Conservation (phyloP, 2,797 vertebrate genomes). For the Diplodus puntazzo region DNA sequence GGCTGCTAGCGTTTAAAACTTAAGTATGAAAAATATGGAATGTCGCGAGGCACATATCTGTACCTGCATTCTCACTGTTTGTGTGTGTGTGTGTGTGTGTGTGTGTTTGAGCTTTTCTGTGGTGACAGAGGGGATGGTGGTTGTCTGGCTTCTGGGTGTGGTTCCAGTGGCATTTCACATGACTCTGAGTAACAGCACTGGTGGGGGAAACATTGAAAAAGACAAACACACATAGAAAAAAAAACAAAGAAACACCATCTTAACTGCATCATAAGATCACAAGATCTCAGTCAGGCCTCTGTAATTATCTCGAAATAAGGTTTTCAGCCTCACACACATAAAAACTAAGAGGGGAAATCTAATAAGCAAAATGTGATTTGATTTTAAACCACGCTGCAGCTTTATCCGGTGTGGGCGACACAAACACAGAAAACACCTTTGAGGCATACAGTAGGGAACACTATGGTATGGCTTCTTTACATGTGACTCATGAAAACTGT, state of each 20-base stretch:
- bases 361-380: neutral
- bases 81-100: neutral
- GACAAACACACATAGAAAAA: conserved; percentile 3
- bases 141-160: conserved; percentile 54
- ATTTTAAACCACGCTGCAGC: neutral
- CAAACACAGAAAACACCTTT: conserved; percentile 13
- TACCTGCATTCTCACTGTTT: neutral
- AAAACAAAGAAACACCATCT: conserved; percentile 2
- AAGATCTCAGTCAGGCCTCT: conserved; percentile 35
- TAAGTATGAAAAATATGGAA: neutral
- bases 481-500: conserved; percentile 49
- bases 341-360: neutral
- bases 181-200: conserved; percentile 56
- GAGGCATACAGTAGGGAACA: neutral
- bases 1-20: neutral
- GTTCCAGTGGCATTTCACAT: conserved; percentile 59
- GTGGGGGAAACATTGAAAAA: conserved; percentile 1
- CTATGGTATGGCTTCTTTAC: neutral
- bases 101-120: conserved; percentile 18
- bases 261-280: conserved; percentile 20
- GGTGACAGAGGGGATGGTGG: neutral
- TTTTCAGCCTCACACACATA: neutral
- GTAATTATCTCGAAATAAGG: conserved; percentile 26
- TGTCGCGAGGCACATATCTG: no score
- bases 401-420: neutral